Conservation (phyloP, 2,888 invertebrate species). For the Anagyrus pseudococci region DNA sequence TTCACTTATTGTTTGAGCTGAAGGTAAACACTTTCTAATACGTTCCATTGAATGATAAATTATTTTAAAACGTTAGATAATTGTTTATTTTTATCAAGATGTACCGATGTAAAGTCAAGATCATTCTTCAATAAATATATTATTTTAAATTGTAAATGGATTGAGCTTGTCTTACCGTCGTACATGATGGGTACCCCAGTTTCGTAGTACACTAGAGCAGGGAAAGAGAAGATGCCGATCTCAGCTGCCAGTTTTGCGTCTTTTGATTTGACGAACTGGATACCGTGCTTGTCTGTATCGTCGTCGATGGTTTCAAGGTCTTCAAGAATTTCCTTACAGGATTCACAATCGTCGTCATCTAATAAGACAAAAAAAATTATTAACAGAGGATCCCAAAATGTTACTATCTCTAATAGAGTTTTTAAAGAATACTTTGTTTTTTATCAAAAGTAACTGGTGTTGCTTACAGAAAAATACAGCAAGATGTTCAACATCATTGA, state of each 20-base stretch:
- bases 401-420: too few species aligned
- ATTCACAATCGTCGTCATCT: slow-evolving; percentile 86
- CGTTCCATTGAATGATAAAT: too few species aligned
- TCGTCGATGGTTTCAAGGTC: slow-evolving; percentile 92
- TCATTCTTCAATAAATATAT: too few species aligned
- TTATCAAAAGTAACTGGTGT: too few species aligned
- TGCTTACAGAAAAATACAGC: slow-evolving; percentile 88
- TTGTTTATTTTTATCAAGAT: too few species aligned
- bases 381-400: too few species aligned
- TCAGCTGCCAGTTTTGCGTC: slow-evolving; percentile 89
- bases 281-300: slow-evolving; percentile 90
- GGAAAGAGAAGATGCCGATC: slow-evolving; percentile 91
- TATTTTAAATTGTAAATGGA: too few species aligned
- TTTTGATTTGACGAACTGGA: slow-evolving; percentile 92
- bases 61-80: too few species aligned
- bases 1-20: slow-evolving; percentile 11
- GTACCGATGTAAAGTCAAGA: too few species aligned
- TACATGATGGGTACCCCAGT: slow-evolving; percentile 94
- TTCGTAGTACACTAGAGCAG: slow-evolving; percentile 91
- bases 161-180: slow-evolving; percentile 80
- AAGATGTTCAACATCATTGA: slow-evolving; percentile 88
- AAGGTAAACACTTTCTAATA: too few species aligned
- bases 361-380: slow-evolving; percentile 36
- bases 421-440: too few species aligned
- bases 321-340: slow-evolving; percentile 84